Conservation (phyloP, 1,140 invertebrate genomes). For the Zaprionus tsacasi region DNA sequence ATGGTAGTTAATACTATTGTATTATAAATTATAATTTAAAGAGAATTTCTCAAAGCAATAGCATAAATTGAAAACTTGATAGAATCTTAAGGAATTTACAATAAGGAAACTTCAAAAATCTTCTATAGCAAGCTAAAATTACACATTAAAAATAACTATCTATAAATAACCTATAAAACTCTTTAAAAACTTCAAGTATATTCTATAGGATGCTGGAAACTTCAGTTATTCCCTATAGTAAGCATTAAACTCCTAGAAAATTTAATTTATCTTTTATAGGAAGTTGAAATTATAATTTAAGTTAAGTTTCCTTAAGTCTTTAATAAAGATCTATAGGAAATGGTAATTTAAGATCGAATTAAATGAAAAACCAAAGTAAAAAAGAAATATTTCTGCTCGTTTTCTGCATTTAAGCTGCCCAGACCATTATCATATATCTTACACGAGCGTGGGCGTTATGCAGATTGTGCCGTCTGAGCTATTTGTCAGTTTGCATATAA, state of each 20-base stretch:
- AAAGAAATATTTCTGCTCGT: neutral
- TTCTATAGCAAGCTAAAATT: neutral
- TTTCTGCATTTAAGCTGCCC: neutral
- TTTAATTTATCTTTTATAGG: neutral
- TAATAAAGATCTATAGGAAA: neutral
- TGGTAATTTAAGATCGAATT: neutral
- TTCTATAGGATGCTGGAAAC: too few species aligned
- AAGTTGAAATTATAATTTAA: neutral
- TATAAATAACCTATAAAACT: too few species aligned
- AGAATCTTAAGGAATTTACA: too few species aligned
- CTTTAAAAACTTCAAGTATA: too few species aligned
- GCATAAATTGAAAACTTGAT: neutral
- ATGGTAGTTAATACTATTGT: too few species aligned
- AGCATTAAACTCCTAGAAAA: too few species aligned
- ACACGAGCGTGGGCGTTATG: neutral
- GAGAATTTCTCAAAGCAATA: neutral
- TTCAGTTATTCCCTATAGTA: too few species aligned
- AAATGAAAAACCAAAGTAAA: neutral
- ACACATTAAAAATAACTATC: too few species aligned
- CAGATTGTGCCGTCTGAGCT: neutral
- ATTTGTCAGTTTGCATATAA: conserved; percentile 27
- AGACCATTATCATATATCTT: conserved; percentile 4
- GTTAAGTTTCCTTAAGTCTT: neutral
- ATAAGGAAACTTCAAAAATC: too few species aligned
- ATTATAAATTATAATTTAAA: neutral